A percentile compares a stretch with the other conserved stretches of the same genome.
Evolutionary conservation across 2,797 vertebrate species (phyloP).

Genomic region (Momotus momota): DNA sequence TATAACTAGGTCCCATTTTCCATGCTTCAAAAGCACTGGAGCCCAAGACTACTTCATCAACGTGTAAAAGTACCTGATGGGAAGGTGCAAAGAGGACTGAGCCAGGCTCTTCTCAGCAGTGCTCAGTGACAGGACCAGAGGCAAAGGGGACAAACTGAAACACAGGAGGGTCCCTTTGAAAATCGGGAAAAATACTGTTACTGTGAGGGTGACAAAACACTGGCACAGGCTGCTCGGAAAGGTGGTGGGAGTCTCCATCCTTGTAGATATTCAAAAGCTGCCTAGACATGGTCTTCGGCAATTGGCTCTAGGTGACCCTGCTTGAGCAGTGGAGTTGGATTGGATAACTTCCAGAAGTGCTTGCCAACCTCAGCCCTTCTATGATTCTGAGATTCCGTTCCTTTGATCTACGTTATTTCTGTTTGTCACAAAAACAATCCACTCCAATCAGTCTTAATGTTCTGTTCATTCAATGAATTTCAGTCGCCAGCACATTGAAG

Average conservation of each 20-base stretch:
- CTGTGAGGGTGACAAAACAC: background rate
- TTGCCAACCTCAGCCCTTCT: background rate
- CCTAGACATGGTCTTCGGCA: background rate
- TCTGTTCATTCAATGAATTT: background rate
- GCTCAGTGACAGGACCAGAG: background rate
- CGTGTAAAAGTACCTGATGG: background rate
- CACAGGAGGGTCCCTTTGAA: background rate
- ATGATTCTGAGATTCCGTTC: background rate
- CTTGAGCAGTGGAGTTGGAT: background rate
- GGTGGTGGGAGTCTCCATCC: background rate
- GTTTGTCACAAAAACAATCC: background rate
- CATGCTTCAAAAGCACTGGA: background rate
- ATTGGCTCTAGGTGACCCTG: accelerated
- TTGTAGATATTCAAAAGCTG: background rate
- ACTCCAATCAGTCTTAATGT: background rate
- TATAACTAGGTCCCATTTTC: background rate
- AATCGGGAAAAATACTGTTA: background rate
- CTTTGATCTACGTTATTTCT: background rate
- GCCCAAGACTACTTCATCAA: background rate
- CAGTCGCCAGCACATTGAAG: background rate
- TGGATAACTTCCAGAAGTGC: background rate
- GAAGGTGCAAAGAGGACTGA: background rate
- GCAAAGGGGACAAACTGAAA: background rate
- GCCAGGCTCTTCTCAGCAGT: background rate
- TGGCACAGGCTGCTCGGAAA: background rate